Percentiles rank a stretch among this genome's conserved stretches.
Conservation (phyloP, 2,888 invertebrate genomes). For the Criorhina ranunculi region DNA sequence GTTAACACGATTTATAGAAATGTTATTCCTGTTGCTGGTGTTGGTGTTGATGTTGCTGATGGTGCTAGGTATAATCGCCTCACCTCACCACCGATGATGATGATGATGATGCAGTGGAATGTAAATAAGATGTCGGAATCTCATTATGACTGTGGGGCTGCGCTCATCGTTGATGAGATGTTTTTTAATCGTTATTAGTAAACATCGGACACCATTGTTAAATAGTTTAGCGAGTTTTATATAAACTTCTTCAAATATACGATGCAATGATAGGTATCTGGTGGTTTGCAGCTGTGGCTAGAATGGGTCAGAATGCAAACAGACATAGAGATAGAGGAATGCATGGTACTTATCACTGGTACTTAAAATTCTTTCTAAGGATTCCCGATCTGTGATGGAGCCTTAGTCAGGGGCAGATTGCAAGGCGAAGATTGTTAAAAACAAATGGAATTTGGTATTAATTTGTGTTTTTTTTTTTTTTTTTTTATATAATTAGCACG, state of each 20-base stretch:
- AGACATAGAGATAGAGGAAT: no score
- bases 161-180: slow-evolving; percentile 18
- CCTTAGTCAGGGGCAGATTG: no score
- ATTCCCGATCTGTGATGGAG: no score
- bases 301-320: no score
- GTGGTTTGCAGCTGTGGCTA: no score
- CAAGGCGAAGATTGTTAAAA: no score
- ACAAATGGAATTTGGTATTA: no score
- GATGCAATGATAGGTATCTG: slow-evolving; percentile 5
- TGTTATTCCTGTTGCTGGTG: slow-evolving; percentile 12
- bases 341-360: no score
- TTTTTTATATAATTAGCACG: no score
- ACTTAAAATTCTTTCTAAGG: no score
- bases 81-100: slow-evolving; percentile 30
- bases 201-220: slow-evolving; percentile 44
- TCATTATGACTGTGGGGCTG: slow-evolving; percentile 46
- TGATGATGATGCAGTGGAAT: slow-evolving; percentile 66
- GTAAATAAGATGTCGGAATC: slow-evolving; percentile 72
- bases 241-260: slow-evolving; percentile 28
- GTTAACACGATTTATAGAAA: slow-evolving; percentile 74
- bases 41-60: slow-evolving; percentile 17
- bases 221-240: slow-evolving; percentile 49
- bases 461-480: no score
- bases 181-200: slow-evolving; percentile 53
- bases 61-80: neutral